Conservation (phyloP, 2,113 vertebrate species). For the Pagrus major region DNA sequence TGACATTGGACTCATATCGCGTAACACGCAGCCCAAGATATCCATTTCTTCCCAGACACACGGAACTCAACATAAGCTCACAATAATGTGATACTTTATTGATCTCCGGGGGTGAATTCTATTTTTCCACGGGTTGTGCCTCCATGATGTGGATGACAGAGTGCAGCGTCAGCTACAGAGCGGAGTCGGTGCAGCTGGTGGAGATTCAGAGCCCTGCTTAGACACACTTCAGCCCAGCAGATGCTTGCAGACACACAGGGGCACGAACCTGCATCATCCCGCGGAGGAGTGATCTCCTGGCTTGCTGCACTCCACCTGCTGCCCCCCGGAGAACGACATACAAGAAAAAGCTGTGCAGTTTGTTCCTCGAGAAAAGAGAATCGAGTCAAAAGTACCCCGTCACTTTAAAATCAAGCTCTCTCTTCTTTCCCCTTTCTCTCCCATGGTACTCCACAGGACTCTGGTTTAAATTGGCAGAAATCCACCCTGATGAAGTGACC, state of each 20-base stretch:
- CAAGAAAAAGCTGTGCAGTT: neutral
- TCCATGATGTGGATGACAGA: conserved; percentile 1
- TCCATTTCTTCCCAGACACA: conserved; percentile 34
- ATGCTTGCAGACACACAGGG: conserved; percentile 21
- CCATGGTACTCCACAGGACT: conserved; percentile 3
- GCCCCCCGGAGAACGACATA: neutral
- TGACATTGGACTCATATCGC: conserved; percentile 47
- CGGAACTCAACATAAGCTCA: conserved; percentile 27
- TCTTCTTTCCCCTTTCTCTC: neutral
- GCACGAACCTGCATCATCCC: conserved; percentile 18
- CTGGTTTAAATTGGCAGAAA: conserved; percentile 19
- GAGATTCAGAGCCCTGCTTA: conserved; percentile 12
- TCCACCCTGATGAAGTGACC: conserved; percentile 45
- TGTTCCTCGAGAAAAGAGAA: neutral
- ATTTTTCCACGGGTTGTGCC: neutral
- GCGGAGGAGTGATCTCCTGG: conserved; percentile 7
- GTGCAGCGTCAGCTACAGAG: conserved; percentile 31
- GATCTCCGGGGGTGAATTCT: conserved; percentile 37
- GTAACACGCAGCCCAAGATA: conserved; percentile 3
- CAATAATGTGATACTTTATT: conserved; percentile 51
- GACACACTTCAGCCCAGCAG: conserved; percentile 18
- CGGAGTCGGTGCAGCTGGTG: conserved; percentile 1
- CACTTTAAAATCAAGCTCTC: neutral
- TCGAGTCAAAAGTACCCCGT: neutral
- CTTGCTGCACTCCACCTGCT: conserved; percentile 21